Conservation (phyloP, 2,113 vertebrate genomes). For the Stercorarius parasiticus region DNA sequence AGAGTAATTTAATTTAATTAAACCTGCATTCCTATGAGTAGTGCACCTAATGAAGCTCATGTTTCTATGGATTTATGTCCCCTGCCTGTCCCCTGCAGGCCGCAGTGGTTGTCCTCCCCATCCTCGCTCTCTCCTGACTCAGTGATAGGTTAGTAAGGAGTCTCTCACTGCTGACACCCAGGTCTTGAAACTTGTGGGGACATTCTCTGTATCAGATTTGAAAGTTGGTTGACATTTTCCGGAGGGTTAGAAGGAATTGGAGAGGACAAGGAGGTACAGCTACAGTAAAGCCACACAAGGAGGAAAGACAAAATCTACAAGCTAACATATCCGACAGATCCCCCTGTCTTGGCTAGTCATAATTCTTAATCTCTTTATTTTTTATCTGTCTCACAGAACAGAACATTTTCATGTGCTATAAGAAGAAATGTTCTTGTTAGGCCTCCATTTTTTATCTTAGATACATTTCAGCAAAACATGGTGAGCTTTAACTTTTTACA, state of each 20-base stretch:
- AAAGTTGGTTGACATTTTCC: not conserved
- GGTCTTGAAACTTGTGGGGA: not conserved
- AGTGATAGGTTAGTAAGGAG: accelerated
- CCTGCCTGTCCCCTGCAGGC: not conserved
- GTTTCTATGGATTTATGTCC: not conserved
- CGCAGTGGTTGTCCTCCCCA: accelerated
- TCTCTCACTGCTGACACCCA: not conserved
- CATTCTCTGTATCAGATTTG: not conserved
- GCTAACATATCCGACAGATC: not conserved
- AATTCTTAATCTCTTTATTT: not conserved
- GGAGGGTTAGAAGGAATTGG: not conserved
- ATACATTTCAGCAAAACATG: not conserved
- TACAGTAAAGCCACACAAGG: not conserved
- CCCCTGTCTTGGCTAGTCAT: not conserved
- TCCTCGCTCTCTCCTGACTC: not conserved
- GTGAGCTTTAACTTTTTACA: not conserved
- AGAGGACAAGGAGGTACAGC: not conserved
- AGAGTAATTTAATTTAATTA: not conserved
- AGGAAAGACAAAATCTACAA: not conserved
- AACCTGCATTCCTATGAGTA: not conserved
- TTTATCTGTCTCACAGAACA: not conserved
- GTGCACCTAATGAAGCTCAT: not conserved
- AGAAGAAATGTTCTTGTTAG: not conserved
- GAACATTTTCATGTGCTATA: not conserved
- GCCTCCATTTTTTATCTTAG: not conserved